Evolutionary conservation across 2,797 vertebrate genomes (phyloP).

Genomic region (Ptychadena robeensis): DNA sequence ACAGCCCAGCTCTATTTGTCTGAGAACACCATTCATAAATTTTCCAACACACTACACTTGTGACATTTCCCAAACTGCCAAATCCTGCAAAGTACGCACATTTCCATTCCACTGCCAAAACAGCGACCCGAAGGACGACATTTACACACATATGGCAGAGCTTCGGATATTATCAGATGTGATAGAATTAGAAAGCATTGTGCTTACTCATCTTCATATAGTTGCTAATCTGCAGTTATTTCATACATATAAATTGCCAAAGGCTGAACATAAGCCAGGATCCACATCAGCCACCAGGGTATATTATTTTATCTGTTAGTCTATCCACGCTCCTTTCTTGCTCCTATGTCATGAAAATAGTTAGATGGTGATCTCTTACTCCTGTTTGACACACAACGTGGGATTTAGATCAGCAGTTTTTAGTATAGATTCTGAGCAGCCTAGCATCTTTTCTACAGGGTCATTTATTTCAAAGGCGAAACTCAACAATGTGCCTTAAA

Average conservation of each 20-base stretch:
- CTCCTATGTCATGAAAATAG: slow-evolving; percentile 34
- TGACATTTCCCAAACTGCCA: background rate
- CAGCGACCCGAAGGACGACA: slow-evolving; percentile 25
- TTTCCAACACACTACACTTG: background rate
- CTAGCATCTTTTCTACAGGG: slow-evolving; percentile 54
- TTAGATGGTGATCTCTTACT: slow-evolving; percentile 44
- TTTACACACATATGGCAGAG: slow-evolving; percentile 27
- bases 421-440: slow-evolving; percentile 33
- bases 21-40: background rate
- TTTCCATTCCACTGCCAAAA: slow-evolving; percentile 24
- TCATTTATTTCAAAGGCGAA: slow-evolving; percentile 47
- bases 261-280: slow-evolving; percentile 26
- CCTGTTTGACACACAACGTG: slow-evolving; percentile 43
- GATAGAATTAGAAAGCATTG: slow-evolving; percentile 24
- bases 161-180: slow-evolving; percentile 18
- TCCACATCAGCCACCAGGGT: slow-evolving; percentile 24
- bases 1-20: slow-evolving; percentile 1
- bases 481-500: slow-evolving; percentile 31
- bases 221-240: slow-evolving; percentile 26
- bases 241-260: slow-evolving; percentile 26
- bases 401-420: slow-evolving; percentile 49
- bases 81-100: slow-evolving; percentile 30
- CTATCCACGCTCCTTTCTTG: slow-evolving; percentile 1
- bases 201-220: slow-evolving; percentile 23
- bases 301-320: slow-evolving; percentile 23